Conservation (phyloP, 1,140 invertebrate genomes). For the Diorhabda sublineata region DNA sequence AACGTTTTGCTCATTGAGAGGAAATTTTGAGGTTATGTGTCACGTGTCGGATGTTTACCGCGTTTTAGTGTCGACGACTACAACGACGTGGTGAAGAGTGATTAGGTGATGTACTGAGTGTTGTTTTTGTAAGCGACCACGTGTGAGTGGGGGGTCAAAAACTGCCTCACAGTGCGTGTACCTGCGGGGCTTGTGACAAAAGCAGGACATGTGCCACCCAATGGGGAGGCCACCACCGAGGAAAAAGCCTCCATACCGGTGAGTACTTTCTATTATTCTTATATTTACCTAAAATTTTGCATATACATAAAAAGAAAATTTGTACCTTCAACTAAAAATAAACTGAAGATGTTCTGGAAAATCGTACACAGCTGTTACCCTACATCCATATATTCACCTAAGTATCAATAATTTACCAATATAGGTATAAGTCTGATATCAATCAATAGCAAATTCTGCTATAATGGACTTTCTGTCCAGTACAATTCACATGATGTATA, state of each 20-base stretch:
- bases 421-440: no score
- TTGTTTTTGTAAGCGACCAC: constrained; percentile 36
- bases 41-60: background rate
- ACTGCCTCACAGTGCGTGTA: constrained; percentile 48
- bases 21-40: background rate
- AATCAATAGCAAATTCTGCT: no score
- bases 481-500: no score
- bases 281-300: background rate
- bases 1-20: background rate
- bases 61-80: constrained; percentile 9
- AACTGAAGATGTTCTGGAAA: background rate
- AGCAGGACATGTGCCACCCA: constrained; percentile 47
- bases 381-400: no score
- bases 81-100: constrained; percentile 12
- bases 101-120: constrained; percentile 31
- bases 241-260: constrained; percentile 48
- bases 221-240: constrained; percentile 46
- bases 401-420: no score
- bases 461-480: no score
- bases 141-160: constrained; percentile 41
- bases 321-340: background rate
- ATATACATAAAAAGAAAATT: background rate
- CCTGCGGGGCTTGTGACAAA: constrained; percentile 47
- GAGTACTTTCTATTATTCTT: constrained; percentile 23
- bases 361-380: no score